Conservation (phyloP, 2,113 vertebrate species). For the Paramisgurnus dabryanus region DNA sequence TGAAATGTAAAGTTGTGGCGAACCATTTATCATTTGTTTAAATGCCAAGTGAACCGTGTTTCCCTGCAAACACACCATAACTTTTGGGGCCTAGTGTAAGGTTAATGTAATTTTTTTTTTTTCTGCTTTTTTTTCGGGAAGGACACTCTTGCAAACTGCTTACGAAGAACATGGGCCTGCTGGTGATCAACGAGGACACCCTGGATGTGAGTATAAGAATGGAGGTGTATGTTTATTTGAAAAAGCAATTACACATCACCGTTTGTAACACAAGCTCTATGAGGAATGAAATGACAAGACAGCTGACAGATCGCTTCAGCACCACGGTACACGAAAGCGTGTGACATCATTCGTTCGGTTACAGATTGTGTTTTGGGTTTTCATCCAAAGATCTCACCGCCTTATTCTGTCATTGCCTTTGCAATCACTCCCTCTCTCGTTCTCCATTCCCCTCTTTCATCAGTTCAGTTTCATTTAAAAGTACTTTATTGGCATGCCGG, state of each 20-base stretch:
- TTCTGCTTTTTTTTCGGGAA: slow-evolving; percentile 61
- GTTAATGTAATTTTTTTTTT: slow-evolving; percentile 33
- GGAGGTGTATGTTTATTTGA: slow-evolving; percentile 7
- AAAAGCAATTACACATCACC: neutral
- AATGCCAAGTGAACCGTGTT: neutral
- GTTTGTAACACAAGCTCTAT: slow-evolving; percentile 8
- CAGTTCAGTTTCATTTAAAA: no score
- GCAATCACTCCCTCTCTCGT: neutral
- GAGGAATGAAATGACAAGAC: slow-evolving; percentile 21
- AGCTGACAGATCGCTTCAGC: slow-evolving; percentile 3
- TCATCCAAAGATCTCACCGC: neutral
- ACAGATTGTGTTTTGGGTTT: slow-evolving; percentile 16
- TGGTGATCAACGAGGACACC: slow-evolving; percentile 94
- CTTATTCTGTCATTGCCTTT: neutral
- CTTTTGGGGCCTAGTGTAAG: slow-evolving; percentile 9
- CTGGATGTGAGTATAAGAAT: slow-evolving; percentile 88
- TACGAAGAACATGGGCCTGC: slow-evolving; percentile 95
- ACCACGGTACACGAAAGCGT: neutral
- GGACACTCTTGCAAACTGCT: slow-evolving; percentile 97
- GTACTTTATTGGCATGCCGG: no score
- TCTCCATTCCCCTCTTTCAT: neutral
- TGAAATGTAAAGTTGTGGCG: neutral
- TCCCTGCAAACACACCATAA: slow-evolving; percentile 1
- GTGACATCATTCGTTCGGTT: slow-evolving; percentile 8
- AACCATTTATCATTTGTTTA: slow-evolving; percentile 10